phyloP scores from a whole-genome alignment of 2,888 invertebrate genomes.

The Sepioteuthis lessoniana region DNA sequence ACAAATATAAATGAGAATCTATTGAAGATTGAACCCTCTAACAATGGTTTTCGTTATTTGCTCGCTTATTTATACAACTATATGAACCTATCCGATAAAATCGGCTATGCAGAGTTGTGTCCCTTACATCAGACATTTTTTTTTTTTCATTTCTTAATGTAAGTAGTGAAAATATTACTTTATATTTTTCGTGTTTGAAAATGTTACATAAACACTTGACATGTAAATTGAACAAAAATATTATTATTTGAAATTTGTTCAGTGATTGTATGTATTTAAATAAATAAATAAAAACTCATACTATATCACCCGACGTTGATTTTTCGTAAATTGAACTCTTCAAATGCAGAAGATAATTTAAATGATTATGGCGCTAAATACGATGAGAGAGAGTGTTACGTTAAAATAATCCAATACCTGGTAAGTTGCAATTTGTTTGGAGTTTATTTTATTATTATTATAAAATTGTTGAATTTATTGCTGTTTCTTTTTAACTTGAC shows the following conservation, averaged over 20 bases:
- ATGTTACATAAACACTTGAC: not conserved
- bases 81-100: not conserved
- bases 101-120: not conserved
- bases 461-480: not conserved
- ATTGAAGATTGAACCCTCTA: too few species aligned
- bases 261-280: not conserved
- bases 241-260: not conserved
- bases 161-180: not conserved
- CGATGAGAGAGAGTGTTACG: not conserved
- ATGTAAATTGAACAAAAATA: not conserved
- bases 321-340: not conserved
- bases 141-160: not conserved
- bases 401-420: not conserved
- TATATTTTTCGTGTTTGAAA: not conserved
- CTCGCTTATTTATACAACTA: too few species aligned
- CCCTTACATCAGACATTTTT: not conserved
- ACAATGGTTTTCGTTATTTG: too few species aligned
- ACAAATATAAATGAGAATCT: too few species aligned
- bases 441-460: not conserved
- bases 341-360: not conserved
- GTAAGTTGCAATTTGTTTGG: not conserved
- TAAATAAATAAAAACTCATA: not conserved
- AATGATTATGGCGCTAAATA: not conserved
- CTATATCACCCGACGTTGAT: not conserved
- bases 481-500: not conserved